A percentile compares a stretch with the other conserved stretches of the same genome.
Evolutionary conservation across 2,797 vertebrate genomes (phyloP).

Genomic region (Odontamblyopus lacepedii): DNA sequence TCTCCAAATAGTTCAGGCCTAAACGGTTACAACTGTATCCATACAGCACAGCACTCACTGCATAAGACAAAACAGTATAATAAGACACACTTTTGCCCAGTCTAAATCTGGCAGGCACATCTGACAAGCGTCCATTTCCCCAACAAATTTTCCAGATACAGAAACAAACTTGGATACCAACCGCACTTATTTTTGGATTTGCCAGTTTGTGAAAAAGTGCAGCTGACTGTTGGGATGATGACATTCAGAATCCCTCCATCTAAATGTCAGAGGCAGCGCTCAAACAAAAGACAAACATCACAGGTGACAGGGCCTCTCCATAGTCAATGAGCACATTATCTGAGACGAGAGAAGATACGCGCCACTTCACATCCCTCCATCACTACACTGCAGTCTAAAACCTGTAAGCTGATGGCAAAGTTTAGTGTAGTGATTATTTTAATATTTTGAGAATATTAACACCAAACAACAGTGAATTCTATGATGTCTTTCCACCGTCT

Average conservation of each 20-base stretch:
- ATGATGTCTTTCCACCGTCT: too few species aligned
- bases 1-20: too few species aligned
- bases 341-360: constrained; percentile 19
- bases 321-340: constrained; percentile 7
- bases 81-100: neutral
- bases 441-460: too few species aligned
- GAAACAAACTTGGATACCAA: neutral
- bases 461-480: too few species aligned
- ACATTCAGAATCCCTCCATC: constrained; percentile 18
- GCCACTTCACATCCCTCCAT: neutral
- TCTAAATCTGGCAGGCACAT: neutral
- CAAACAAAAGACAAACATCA: constrained; percentile 12
- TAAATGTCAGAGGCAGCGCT: constrained; percentile 9
- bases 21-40: too few species aligned
- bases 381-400: neutral
- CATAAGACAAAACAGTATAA: neutral
- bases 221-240: neutral
- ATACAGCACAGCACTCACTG: too few species aligned
- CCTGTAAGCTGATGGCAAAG: too few species aligned
- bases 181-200: constrained; percentile 2
- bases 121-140: neutral
- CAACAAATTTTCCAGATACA: neutral
- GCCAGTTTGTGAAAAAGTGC: constrained; percentile 3
- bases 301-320: constrained; percentile 17
- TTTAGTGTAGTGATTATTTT: too few species aligned